Percentiles rank a stretch among this genome's conserved stretches.
These are phyloP conservation scores for Isurus oxyrinchus DNA, from an alignment of 2,113 vertebrate species.

Conservation along the genomic window DNA sequence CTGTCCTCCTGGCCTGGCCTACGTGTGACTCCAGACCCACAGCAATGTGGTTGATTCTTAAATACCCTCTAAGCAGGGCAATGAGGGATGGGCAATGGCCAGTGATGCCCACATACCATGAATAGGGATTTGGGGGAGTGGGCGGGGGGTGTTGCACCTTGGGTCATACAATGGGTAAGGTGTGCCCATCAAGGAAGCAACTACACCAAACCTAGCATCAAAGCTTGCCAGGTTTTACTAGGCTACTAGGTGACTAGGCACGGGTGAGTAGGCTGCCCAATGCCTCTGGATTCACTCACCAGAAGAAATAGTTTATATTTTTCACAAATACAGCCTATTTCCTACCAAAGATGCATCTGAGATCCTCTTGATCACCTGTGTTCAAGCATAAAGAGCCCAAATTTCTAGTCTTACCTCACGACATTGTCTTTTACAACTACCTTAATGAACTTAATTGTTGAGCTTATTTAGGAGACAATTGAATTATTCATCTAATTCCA, in stretches of 20 bases:
- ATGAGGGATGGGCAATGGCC: too few species aligned
- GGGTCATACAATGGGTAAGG: neutral
- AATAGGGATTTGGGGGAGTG: too few species aligned
- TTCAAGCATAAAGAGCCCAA: neutral
- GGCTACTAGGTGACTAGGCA: neutral
- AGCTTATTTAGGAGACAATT: neutral
- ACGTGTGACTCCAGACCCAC: too few species aligned
- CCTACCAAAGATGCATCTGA: neutral
- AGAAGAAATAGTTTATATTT: neutral
- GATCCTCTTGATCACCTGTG: neutral
- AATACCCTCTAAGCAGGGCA: too few species aligned
- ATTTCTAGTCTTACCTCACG: neutral
- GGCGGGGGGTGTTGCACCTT: neutral
- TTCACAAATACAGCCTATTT: neutral
- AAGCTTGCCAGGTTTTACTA: neutral
- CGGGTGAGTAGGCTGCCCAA: too few species aligned
- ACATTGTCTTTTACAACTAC: neutral
- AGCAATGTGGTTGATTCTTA: too few species aligned
- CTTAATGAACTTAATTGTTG: neutral
- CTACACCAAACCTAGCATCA: too few species aligned
- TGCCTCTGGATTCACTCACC: neutral
- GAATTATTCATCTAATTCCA: neutral
- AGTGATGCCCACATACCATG: too few species aligned
- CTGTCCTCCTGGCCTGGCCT: too few species aligned
- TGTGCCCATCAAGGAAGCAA: neutral